These are phyloP conservation scores for Cephalophus harveyi DNA, from an alignment of 2,113 vertebrate species.

Conservation along the genomic window DNA sequence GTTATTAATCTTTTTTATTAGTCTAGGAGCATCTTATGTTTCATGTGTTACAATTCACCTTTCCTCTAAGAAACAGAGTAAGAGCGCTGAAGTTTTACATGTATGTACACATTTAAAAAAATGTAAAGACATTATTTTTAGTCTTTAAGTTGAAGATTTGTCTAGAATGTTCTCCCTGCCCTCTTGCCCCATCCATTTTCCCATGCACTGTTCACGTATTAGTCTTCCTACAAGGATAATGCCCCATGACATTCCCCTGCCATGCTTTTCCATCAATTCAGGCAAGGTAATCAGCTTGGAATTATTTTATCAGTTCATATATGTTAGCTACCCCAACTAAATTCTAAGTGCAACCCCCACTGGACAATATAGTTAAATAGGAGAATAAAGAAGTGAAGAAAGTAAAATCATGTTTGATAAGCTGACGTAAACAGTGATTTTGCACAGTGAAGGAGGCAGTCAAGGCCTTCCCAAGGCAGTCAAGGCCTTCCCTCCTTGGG, in stretches of 20 bases:
- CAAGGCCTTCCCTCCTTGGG: too few species aligned
- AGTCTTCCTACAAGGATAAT: background rate
- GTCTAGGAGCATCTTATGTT: background rate
- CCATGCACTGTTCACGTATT: too few species aligned
- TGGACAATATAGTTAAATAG: background rate
- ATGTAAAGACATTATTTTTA: background rate
- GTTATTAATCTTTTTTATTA: background rate
- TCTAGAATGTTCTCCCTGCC: background rate
- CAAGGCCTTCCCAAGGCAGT: background rate
- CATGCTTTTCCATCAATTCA: background rate
- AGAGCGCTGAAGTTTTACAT: background rate
- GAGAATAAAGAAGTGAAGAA: background rate
- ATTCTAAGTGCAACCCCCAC: background rate
- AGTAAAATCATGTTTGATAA: background rate
- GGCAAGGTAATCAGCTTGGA: background rate
- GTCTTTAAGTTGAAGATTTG: background rate
- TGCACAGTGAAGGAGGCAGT: background rate
- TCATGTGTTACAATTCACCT: background rate
- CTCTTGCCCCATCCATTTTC: background rate
- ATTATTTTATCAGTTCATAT: background rate
- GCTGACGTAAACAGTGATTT: background rate
- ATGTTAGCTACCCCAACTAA: background rate
- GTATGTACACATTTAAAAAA: background rate
- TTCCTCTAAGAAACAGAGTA: background rate
- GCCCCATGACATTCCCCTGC: fast-evolving